Evolutionary conservation across 2,113 vertebrate species (phyloP), one percentile per base, ranked within the genome.

Genomic region (Forbesichthys agassizii): DNA sequence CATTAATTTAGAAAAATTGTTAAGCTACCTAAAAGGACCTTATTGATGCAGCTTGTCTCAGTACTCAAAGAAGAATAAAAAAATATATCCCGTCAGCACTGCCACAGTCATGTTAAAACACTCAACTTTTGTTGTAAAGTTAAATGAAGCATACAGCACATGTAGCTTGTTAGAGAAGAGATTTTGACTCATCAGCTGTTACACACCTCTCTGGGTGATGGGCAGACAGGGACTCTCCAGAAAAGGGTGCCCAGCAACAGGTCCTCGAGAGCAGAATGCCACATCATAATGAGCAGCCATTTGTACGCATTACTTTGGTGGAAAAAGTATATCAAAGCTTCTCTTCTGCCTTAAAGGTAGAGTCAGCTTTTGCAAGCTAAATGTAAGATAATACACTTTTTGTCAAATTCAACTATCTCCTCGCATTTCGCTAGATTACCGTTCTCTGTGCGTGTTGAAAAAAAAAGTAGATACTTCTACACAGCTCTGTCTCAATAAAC

Each of bases 91-190:
- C 20, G 65, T 75, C 77, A 73, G 66, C 74, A 75, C 66, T 2
- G 16, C 61, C 77, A 77, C 69, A 53, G 61, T 85, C 85, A 78
- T 78, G 80, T 83, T 68, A 64, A 79, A 68, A 77, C 33, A 9
- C 54, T 68, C 58, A 79, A 73, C 83, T 74, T 74, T 73, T 73
- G 74, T 74, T 78, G 71, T 85, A 83, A 91, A 91, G 88, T 89
- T 84, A 88, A 90, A 87, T 84, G 74, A 90, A 92, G 87, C 85
- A 83, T 82, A 84, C 85, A 81, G 66, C 71, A 74, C 77, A 65
- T 18, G 55, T 74, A 80, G 67, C 71, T 49, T 73, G 75, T 80
- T 55, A 73, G 75, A 79, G 77, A 77, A 64, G 82, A 87, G 79
- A 81, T 53, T 70, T 55, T 75, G 73, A 84, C 66, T 69, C 81